A percentile compares a stretch with the other conserved stretches of the same genome.
These are phyloP conservation scores for rabbit (Oryctolagus cuniculus) DNA, from an alignment of 2,113 vertebrate genomes.

Conservation along the genomic window mOryCun1.1 NC_091433.1:174396501-174397000, in stretches of 20 bases:
- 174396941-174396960: background rate
- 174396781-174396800: background rate
- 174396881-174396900: background rate
- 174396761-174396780: background rate
- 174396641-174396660: background rate
- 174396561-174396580: background rate
- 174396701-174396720: background rate
- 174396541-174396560: background rate
- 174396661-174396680: background rate
- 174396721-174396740: rapidly evolving
- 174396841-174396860: background rate
- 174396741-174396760: background rate
- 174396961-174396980: no score
- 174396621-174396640: background rate
- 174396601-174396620: background rate
- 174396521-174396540: background rate
- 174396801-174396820: background rate
- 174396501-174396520: background rate
- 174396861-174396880: background rate
- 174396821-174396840: background rate
- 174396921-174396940: background rate
- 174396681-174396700: background rate
- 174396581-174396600: background rate
- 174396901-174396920: background rate
- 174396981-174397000: no score